A percentile compares a stretch with the other conserved stretches of the same genome.
phyloP scores from a whole-genome alignment of 1,140 invertebrate species.

The Panagrolaimus sp. region DNA sequence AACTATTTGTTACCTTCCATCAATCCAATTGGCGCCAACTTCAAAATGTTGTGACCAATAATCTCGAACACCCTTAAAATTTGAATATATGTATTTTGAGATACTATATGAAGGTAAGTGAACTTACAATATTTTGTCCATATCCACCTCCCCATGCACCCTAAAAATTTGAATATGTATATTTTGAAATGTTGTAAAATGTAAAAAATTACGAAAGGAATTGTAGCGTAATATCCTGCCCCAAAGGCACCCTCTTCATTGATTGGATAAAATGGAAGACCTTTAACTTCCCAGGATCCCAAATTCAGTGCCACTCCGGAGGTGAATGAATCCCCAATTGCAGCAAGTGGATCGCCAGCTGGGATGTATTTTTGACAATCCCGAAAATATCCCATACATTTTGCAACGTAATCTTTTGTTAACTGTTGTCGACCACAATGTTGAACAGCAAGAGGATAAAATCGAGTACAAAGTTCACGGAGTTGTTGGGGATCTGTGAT shows the following conservation, averaged over 20 bases:
- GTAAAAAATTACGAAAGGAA: too few relatives aligned
- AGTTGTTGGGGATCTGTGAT: not conserved
- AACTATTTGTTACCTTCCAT: conserved; percentile 38
- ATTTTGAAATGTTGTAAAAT: conserved; percentile 5
- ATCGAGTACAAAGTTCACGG: conserved; percentile 17
- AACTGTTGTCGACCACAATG: conserved; percentile 39
- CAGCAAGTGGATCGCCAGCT: conserved; percentile 33
- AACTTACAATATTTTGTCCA: conserved; percentile 32
- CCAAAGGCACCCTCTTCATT: conserved; percentile 47
- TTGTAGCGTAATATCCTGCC: conserved; percentile 26
- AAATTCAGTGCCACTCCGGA: conserved; percentile 38
- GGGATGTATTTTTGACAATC: conserved; percentile 40
- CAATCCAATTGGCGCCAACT: conserved; percentile 46
- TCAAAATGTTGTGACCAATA: conserved; percentile 41
- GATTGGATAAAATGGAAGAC: conserved; percentile 46
- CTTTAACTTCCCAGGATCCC: conserved; percentile 35
- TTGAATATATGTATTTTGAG: not conserved
- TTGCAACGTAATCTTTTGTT: conserved; percentile 27
- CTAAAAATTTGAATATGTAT: not conserved
- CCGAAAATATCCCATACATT: conserved; percentile 47
- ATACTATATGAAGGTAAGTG: conserved; percentile 10
- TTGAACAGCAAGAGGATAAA: conserved; percentile 26
- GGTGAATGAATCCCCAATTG: conserved; percentile 37
- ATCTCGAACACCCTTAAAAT: conserved; percentile 26
- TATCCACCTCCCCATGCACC: conserved; percentile 42